These are phyloP conservation scores for Ophonus ardosiacus DNA, from an alignment of 2,888 invertebrate genomes.

Conservation along the genomic window DNA sequence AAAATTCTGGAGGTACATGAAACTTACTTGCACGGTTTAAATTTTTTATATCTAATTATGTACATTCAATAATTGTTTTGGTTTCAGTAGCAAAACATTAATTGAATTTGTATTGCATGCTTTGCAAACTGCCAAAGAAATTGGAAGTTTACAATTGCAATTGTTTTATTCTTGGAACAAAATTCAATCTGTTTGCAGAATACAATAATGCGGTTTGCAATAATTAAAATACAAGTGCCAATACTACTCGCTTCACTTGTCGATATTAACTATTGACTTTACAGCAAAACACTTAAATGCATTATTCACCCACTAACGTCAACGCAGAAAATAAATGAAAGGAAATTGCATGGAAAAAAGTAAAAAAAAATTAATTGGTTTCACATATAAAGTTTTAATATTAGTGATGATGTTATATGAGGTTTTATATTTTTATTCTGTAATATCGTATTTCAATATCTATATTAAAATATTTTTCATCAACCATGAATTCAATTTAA, in stretches of 20 bases:
- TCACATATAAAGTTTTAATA: not conserved
- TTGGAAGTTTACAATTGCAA: not conserved
- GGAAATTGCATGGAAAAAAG: not conserved
- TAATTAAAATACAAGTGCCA: not conserved
- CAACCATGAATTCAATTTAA: too few species aligned
- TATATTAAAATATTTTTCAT: too few species aligned
- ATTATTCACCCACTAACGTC: not conserved
- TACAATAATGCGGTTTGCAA: not conserved
- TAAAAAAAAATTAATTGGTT: not conserved
- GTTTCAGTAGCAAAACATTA: not conserved
- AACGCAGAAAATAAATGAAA: not conserved
- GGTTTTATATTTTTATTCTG: too few species aligned
- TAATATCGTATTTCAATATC: too few species aligned
- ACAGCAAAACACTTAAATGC: not conserved
- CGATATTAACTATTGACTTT: not conserved
- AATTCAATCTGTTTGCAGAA: not conserved
- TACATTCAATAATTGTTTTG: not conserved
- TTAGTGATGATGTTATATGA: too few species aligned
- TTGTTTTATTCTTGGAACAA: not conserved
- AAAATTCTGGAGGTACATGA: not conserved
- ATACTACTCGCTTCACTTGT: not conserved
- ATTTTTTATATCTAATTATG: not conserved
- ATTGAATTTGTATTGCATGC: not conserved
- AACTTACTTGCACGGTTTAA: not conserved
- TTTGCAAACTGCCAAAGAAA: not conserved